phyloP scores from a whole-genome alignment of 2,888 invertebrate genomes.

The Didymodactylos carnosus region DNA sequence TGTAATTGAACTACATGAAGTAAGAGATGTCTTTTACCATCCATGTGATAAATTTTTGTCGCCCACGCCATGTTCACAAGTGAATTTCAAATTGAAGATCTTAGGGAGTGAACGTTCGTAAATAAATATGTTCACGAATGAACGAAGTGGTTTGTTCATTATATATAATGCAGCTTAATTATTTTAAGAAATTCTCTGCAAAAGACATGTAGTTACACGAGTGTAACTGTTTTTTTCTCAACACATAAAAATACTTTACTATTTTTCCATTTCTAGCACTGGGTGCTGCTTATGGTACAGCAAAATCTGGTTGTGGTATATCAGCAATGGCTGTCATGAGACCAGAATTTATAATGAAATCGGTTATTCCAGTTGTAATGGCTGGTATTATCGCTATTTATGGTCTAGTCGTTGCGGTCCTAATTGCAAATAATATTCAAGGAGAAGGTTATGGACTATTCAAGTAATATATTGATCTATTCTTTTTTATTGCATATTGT shows the following conservation, averaged over 20 bases:
- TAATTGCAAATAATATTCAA: conserved; percentile 69
- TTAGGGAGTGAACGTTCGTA: no score
- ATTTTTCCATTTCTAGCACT: conserved; percentile 41
- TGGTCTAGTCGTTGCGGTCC: conserved; percentile 92
- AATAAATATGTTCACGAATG: no score
- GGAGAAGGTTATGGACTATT: conserved; percentile 43
- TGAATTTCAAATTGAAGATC: no score
- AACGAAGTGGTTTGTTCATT: no score
- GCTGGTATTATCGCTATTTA: conserved; percentile 97
- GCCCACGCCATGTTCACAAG: no score
- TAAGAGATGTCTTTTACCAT: no score
- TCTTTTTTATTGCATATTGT: conserved; percentile 51
- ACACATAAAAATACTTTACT: not conserved
- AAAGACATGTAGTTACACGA: no score
- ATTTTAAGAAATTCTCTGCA: no score
- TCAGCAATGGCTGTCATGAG: conserved; percentile 99
- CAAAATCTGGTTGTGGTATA: conserved; percentile 97
- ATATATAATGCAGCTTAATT: no score
- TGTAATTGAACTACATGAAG: no score
- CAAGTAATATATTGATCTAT: conserved; percentile 10
- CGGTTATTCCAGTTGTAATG: conserved; percentile 78
- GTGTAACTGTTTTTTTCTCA: not conserved
- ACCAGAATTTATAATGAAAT: conserved; percentile 99
- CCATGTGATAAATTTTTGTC: no score
- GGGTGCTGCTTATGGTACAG: conserved; percentile 97